These are phyloP conservation scores for Eciton burchellii DNA, from an alignment of 1,140 invertebrate genomes.

Conservation along the genomic window DNA sequence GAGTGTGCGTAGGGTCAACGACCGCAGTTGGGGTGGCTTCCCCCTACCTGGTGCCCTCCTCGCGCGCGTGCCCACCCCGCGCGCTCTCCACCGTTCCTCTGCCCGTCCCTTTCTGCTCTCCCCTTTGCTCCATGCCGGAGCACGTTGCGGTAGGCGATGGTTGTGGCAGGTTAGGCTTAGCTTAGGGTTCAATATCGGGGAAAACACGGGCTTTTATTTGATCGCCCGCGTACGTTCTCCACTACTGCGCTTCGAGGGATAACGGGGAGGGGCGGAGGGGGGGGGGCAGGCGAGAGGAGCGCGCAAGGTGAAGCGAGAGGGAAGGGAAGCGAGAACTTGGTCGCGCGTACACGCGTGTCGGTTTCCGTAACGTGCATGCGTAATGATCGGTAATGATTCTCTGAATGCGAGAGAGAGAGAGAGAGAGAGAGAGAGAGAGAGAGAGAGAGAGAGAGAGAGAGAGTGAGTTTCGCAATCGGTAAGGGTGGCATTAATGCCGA, in stretches of 20 bases:
- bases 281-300: constrained; percentile 43
- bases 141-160: constrained; percentile 77
- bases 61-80: constrained; percentile 63
- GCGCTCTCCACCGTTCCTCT: constrained; percentile 51
- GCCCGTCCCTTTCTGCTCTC: constrained; percentile 60
- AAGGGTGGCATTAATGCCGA: constrained; percentile 59
- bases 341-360: constrained; percentile 60
- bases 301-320: neutral
- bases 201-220: constrained; percentile 83
- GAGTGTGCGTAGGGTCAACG: constrained; percentile 82
- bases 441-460: too few species aligned
- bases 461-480: constrained; percentile 34
- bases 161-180: constrained; percentile 83
- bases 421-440: too few species aligned
- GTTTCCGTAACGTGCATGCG: constrained; percentile 67
- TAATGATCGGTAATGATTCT: too few species aligned
- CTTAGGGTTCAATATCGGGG: constrained; percentile 84
- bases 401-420: constrained; percentile 70
- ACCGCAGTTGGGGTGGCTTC: constrained; percentile 80
- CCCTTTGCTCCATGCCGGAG: constrained; percentile 73
- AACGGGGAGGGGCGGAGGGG: neutral
- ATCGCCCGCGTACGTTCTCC: constrained; percentile 79
- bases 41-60: constrained; percentile 69
- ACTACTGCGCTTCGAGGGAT: constrained; percentile 42
- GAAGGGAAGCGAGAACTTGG: constrained; percentile 27